A percentile compares a stretch with the other conserved stretches of the same genome.
Conservation (phyloP, 2,797 vertebrate species). For the Cynopterus sphinx region DNA sequence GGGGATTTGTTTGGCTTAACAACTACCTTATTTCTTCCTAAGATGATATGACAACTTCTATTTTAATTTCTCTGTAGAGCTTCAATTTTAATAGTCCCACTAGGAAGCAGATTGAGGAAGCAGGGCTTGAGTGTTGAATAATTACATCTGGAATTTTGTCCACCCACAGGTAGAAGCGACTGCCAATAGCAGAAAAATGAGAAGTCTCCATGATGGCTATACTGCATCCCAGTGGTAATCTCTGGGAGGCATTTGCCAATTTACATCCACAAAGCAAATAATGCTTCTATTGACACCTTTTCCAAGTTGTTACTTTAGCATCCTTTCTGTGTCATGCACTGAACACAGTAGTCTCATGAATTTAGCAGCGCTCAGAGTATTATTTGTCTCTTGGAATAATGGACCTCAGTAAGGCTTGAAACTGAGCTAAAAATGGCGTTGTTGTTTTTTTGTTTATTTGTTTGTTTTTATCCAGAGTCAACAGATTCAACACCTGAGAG, state of each 20-base stretch:
- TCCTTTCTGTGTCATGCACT: slow-evolving; percentile 57
- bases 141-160: slow-evolving; percentile 74
- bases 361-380: slow-evolving; percentile 70
- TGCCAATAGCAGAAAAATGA: slow-evolving; percentile 58
- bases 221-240: neutral
- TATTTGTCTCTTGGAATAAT: slow-evolving; percentile 71
- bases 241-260: slow-evolving; percentile 50
- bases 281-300: slow-evolving; percentile 75
- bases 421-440: neutral
- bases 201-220: slow-evolving; percentile 46
- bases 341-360: slow-evolving; percentile 61
- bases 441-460: neutral
- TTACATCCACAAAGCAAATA: slow-evolving; percentile 69
- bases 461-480: neutral
- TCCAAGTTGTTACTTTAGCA: slow-evolving; percentile 79
- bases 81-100: slow-evolving; percentile 62
- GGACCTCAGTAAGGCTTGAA: slow-evolving; percentile 16
- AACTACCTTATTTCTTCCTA: slow-evolving; percentile 66
- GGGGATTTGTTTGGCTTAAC: neutral
- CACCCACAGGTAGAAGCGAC: slow-evolving; percentile 52
- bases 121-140: slow-evolving; percentile 25
- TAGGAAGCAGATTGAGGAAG: slow-evolving; percentile 23
- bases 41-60: slow-evolving; percentile 58
- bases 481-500: neutral
- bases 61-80: slow-evolving; percentile 76